These are phyloP conservation scores for Tromatobia lineatoria DNA, from an alignment of 2,888 invertebrate genomes.

Conservation along the genomic window DNA sequence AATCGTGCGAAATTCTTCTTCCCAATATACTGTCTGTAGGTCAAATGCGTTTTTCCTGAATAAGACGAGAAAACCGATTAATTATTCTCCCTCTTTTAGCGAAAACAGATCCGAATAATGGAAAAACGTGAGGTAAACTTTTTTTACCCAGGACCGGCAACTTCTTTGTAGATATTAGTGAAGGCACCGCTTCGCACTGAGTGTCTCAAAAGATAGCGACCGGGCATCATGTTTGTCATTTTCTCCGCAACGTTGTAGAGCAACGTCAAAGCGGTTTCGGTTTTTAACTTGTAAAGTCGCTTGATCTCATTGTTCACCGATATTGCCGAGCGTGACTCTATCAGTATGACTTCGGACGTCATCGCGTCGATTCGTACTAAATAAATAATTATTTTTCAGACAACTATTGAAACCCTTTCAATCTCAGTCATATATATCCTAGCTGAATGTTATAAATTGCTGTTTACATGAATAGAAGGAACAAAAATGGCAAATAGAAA, in stretches of 20 bases:
- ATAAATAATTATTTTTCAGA: slow-evolving; percentile 19
- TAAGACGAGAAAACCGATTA: slow-evolving; percentile 32
- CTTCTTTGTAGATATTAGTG: slow-evolving; percentile 73
- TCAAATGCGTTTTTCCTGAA: slow-evolving; percentile 76
- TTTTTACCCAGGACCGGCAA: slow-evolving; percentile 66
- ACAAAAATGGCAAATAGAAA: background rate
- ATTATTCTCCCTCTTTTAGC: background rate
- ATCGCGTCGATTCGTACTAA: slow-evolving; percentile 74
- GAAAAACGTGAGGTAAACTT: background rate
- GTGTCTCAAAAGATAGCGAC: slow-evolving; percentile 76
- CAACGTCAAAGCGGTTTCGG: slow-evolving; percentile 72
- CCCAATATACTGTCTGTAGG: slow-evolving; percentile 71
- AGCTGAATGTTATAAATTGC: background rate
- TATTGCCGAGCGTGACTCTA: slow-evolving; percentile 73
- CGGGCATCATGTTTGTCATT: slow-evolving; percentile 72
- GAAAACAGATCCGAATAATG: background rate
- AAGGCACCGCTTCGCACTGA: slow-evolving; percentile 75
- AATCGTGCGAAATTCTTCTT: slow-evolving; percentile 68
- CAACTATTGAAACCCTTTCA: background rate
- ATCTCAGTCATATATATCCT: background rate
- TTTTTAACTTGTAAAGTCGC: slow-evolving; percentile 75
- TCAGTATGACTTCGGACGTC: slow-evolving; percentile 74
- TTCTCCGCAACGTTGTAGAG: slow-evolving; percentile 75
- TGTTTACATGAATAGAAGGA: background rate
- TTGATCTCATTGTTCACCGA: slow-evolving; percentile 77